These are phyloP conservation scores for Drosophila recens DNA, from an alignment of 2,888 invertebrate genomes.

Conservation along the genomic window DNA sequence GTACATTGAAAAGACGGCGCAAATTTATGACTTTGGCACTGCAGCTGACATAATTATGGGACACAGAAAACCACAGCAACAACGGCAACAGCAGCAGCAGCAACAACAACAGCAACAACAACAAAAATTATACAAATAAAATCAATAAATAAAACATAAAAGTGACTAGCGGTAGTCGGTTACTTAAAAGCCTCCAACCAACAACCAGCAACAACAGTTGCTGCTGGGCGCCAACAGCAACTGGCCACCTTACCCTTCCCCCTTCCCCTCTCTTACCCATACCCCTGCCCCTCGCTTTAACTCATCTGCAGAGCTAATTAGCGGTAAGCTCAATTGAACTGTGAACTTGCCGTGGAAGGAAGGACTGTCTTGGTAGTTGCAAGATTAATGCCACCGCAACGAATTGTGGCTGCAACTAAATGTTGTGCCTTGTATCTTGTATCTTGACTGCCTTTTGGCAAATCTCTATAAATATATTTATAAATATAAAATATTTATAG, in stretches of 20 bases:
- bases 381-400: conserved; percentile 50
- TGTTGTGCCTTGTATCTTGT: conserved; percentile 28
- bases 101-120: conserved; percentile 27
- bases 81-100: conserved; percentile 54
- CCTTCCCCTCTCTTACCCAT: background rate
- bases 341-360: conserved; percentile 62
- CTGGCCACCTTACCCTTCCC: background rate
- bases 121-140: conserved; percentile 60
- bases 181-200: conserved; percentile 56
- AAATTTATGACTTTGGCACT: conserved; percentile 79
- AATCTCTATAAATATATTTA: conserved; percentile 19
- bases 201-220: conserved; percentile 19
- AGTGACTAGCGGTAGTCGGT: conserved; percentile 67
- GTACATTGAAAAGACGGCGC: conserved; percentile 54
- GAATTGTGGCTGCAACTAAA: conserved; percentile 35
- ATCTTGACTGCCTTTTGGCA: conserved; percentile 20
- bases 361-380: conserved; percentile 20
- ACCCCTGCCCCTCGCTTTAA: background rate
- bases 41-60: conserved; percentile 79
- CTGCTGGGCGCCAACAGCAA: conserved; percentile 41
- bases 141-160: conserved; percentile 77
- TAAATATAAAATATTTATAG: conserved; percentile 6
- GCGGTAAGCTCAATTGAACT: conserved; percentile 76
- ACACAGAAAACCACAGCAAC: conserved; percentile 64
- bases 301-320: conserved; percentile 58